phyloP scores from a whole-genome alignment of 2,888 invertebrate species.

The Stenichneumon culpator region DNA sequence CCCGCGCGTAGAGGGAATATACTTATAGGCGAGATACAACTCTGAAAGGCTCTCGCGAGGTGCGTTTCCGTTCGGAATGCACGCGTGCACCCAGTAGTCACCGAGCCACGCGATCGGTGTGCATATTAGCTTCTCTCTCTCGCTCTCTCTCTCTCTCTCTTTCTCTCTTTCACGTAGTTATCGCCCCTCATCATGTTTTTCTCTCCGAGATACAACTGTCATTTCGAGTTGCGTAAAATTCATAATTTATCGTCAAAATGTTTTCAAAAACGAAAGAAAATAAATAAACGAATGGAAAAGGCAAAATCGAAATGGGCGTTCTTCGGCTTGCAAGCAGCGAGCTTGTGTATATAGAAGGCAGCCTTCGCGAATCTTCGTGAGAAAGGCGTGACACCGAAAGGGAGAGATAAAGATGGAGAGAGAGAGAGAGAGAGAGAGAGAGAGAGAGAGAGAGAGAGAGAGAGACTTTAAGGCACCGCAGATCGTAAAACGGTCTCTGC shows the following conservation, averaged over 20 bases:
- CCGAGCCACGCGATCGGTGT: not conserved
- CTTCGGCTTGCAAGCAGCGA: constrained; percentile 7
- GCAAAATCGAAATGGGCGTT: constrained; percentile 48
- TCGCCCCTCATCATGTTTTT: too few relatives aligned
- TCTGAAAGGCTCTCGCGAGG: not conserved
- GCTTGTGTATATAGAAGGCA: not conserved
- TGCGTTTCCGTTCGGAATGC: constrained; percentile 24
- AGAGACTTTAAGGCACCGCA: constrained; percentile 60
- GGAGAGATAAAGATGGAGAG: constrained; percentile 2
- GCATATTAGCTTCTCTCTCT: not conserved
- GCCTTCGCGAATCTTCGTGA: constrained; percentile 68
- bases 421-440: constrained; percentile 15
- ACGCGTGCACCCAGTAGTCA: constrained; percentile 11
- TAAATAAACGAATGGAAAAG: not conserved
- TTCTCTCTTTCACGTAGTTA: too few relatives aligned
- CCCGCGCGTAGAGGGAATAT: constrained; percentile 30
- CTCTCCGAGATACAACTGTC: not conserved
- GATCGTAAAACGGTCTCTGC: constrained; percentile 59
- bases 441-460: constrained; percentile 11
- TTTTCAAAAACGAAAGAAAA: not conserved
- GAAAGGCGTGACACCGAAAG: constrained; percentile 68
- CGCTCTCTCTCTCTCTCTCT: constrained; percentile 6
- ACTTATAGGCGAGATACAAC: not conserved
- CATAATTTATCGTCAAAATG: constrained; percentile 50
- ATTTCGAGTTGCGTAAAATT: constrained; percentile 30